Percentiles rank a stretch among this genome's conserved stretches.
Conservation (phyloP, 2,797 vertebrate genomes). For the Petrocephalus schoutedeni region DNA sequence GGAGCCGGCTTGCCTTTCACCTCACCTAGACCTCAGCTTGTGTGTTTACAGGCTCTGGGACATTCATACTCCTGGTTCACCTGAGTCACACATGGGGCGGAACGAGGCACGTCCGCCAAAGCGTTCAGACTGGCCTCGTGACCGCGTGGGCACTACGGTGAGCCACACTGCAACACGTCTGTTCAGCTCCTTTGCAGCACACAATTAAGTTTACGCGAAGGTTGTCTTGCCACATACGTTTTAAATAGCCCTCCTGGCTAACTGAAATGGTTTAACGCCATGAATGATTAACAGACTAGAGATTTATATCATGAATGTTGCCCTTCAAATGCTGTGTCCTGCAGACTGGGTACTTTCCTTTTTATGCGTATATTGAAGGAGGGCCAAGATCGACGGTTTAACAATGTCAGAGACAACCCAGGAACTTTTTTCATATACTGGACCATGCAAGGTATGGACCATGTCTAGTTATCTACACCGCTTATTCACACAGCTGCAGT, state of each 20-base stretch:
- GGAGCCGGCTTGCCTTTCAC: neutral
- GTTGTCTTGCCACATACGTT: neutral
- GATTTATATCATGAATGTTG: neutral
- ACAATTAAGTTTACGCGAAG: neutral
- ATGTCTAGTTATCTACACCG: neutral
- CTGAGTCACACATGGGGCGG: slow-evolving; percentile 69
- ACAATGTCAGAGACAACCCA: slow-evolving; percentile 67
- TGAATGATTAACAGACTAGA: slow-evolving; percentile 17
- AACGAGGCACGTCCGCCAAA: slow-evolving; percentile 58
- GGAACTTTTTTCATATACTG: slow-evolving; percentile 72
- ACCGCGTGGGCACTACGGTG: slow-evolving; percentile 72
- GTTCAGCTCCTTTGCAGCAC: neutral
- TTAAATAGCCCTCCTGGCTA: neutral
- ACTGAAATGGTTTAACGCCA: neutral
- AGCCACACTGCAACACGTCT: neutral
- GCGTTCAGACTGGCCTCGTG: slow-evolving; percentile 68
- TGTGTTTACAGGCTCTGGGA: slow-evolving; percentile 60
- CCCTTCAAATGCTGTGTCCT: slow-evolving; percentile 13
- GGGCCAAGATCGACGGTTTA: slow-evolving; percentile 67
- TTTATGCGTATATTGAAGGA: slow-evolving; percentile 73
- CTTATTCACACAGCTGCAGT: neutral
- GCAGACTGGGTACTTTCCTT: slow-evolving; percentile 67
- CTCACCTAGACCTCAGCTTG: slow-evolving; percentile 22
- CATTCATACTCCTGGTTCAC: slow-evolving; percentile 69
- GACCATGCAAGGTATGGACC: slow-evolving; percentile 68